Evolutionary conservation across 2,113 vertebrate species (phyloP), one percentile per base, ranked within the genome.

Genomic region (Stegastes partitus): DNA sequence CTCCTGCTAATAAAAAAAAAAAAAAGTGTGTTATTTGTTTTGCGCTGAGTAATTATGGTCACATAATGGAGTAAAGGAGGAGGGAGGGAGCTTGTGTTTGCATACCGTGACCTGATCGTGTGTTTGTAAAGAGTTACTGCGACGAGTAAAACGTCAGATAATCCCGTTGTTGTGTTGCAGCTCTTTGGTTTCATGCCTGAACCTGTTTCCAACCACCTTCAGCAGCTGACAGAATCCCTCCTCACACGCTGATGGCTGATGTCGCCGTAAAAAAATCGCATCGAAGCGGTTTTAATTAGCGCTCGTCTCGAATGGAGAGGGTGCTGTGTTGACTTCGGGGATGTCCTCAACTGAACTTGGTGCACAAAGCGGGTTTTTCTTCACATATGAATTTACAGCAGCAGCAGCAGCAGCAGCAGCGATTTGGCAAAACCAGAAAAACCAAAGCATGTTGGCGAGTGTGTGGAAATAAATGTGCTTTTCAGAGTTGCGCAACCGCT

Each of bases 401-500:
- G 11, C 0, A n/a, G n/a, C n/a, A n/a, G n/a, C n/a, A n/a, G n/a
- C n/a, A n/a, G n/a, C n/a, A n/a, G n/a, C 5, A 57, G 11, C 0
- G 4, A 42, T 76, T 71, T 64, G n/a, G 71, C 28, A 81, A 74
- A 59, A 37, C 9, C 6, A 50, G 56, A 56, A 79, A 68, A 49
- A 42, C 12, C 23, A 2, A 5, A 14, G 3, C 18, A 1, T 22
- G 12, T 68, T 77, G 77, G 23, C 50, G 23, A 12, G 14, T 4
- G 10, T 8, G 9, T 19, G 25, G 11, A 22, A 77, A 44, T 16
- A 12, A 9, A 57, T 4, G n/a, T 68, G 22, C 25, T 78, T 87
- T 79, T 87, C 79, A 58, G 9, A 58, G n/a, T 94, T 93, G 74
- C 70, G 6, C 39, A 93, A 93, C 51, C 12, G 50, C 16, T 28